Evolutionary conservation across 2,888 invertebrate species (phyloP).

Genomic region (Heliconius cydno): DNA sequence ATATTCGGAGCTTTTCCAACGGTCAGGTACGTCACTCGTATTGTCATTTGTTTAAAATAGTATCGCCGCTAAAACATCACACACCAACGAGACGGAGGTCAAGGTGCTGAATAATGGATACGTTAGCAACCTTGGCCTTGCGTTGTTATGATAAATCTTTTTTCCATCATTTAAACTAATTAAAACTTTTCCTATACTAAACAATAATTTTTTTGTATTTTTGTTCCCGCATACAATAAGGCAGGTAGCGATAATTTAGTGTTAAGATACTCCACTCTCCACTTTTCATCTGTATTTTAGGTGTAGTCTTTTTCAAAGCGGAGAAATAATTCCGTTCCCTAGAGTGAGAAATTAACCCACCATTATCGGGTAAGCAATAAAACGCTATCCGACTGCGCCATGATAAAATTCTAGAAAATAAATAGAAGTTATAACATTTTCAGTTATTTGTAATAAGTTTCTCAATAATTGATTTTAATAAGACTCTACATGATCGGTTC

Average conservation of each 20-base stretch:
- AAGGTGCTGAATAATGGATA: conserved; percentile 58
- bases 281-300: too few relatives aligned
- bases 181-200: not conserved
- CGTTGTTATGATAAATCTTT: conserved; percentile 21
- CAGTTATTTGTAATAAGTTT: not conserved
- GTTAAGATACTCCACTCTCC: too few relatives aligned
- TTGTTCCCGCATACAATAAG: too few relatives aligned
- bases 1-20: conserved; percentile 17
- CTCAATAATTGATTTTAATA: not conserved
- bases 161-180: not conserved
- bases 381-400: not conserved
- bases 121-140: conserved; percentile 32
- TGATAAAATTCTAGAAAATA: not conserved
- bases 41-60: conserved; percentile 68
- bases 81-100: conserved; percentile 64
- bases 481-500: not conserved
- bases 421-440: not conserved
- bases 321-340: too few relatives aligned
- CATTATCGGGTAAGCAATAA: too few relatives aligned
- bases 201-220: not conserved
- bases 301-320: too few relatives aligned
- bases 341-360: too few relatives aligned
- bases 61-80: conserved; percentile 61
- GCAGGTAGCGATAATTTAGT: too few relatives aligned
- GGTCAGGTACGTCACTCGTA: conserved; percentile 62